Base-by-base conservation (phyloP, 2,113 vertebrate genomes). In the Anseranas semipalmata region DNA sequence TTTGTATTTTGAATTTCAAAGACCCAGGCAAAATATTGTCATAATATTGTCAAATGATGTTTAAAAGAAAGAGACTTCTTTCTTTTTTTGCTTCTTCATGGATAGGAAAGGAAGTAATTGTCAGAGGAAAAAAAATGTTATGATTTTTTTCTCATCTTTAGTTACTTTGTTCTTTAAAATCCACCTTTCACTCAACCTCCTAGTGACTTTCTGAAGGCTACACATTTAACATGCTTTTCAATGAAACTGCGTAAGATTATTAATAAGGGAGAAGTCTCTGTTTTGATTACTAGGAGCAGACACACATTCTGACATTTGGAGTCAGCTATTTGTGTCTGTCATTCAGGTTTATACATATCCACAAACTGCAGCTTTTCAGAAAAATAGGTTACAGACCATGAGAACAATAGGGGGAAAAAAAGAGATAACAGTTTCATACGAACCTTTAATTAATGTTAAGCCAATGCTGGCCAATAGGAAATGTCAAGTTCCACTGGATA, bases 381-480 rank as follows among this genome's bases (percentile, higher is more conserved):
- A 71, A 87, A 71, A 56, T 4, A 76, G 8, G 11, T 86, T 92
- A 52, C 75, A 68, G 58, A n/a, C 45, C 0, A 35, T 35, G 72
- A 33, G 41, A 63, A 62, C 45, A 62, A 33, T 41, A 60, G 41
- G 33, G 33, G 12, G 41, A 27, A 20, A 5, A 53, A 77, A 66
- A 70, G 53, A 89, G 75, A 75, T 21, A 94, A 71, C 78, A 71
- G 10, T 59, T 81, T 71, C 15, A 46, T 79, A 63, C 4, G 4
- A 97, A 83, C 62, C 59, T 83, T 94, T 96, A 96, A 96, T 96
- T 94, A 95, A 92, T 92, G 90, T 89, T 95, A 90, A 94, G 68
- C 65, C 95, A 90, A 59, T 80, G 56, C 30, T 78, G 75, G 83
- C 43, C 77, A 87, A 73, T 63, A 94, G 75, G 52, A 96, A 95